These are phyloP conservation scores for Ameiurus melas DNA, from an alignment of 2,113 vertebrate genomes.

Conservation along the genomic window DNA sequence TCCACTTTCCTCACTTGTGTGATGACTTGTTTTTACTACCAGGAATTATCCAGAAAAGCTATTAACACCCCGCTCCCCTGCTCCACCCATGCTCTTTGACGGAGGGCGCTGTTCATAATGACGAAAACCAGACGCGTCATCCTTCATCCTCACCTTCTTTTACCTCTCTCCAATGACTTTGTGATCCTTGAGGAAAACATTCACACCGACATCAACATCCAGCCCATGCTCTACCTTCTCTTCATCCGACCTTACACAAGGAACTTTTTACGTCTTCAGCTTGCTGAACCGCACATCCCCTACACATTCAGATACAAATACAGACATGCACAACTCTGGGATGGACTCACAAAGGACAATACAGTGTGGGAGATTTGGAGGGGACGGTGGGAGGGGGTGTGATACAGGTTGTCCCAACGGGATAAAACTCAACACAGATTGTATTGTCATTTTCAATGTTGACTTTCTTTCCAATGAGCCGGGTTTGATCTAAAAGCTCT, in stretches of 20 bases:
- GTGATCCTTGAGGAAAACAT: constrained; percentile 55
- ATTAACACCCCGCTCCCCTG: constrained; percentile 80
- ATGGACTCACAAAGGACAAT: constrained; percentile 39
- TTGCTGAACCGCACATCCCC: constrained; percentile 9
- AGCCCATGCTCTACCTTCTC: background rate
- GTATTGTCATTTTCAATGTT: constrained; percentile 71
- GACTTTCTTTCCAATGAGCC: constrained; percentile 67
- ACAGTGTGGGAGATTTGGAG: constrained; percentile 51
- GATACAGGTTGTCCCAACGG: constrained; percentile 54
- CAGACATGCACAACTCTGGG: constrained; percentile 48
- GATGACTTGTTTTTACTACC: constrained; percentile 92
- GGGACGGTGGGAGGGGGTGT: background rate
- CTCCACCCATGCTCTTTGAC: constrained; percentile 78
- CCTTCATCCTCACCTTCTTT: constrained; percentile 53
- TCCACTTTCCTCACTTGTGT: constrained; percentile 64
- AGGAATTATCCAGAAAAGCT: constrained; percentile 99
- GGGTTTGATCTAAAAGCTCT: constrained; percentile 65
- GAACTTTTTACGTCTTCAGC: constrained; percentile 11
- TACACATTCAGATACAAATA: constrained; percentile 11
- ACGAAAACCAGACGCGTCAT: constrained; percentile 60
- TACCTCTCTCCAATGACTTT: constrained; percentile 47
- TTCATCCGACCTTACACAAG: background rate
- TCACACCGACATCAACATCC: constrained; percentile 17
- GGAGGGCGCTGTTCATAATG: constrained; percentile 74
- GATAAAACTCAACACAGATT: constrained; percentile 65